Evolutionary conservation across 2,888 invertebrate species (phyloP), one percentile per base, ranked within the genome.

Genomic region (Diaperis boleti): DNA sequence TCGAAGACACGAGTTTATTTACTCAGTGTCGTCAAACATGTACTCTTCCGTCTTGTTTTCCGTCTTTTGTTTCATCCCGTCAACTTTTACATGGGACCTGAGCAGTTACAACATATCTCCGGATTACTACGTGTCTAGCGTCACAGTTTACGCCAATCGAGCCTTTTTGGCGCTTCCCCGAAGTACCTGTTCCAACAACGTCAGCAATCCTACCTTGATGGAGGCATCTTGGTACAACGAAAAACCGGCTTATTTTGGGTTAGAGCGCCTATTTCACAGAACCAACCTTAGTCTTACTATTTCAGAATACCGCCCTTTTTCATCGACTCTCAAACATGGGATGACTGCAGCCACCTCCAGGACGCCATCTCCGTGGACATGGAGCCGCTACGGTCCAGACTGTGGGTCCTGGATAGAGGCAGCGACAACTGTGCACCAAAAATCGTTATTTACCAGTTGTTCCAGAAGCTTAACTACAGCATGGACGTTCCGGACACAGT

Each of bases 361-460:
- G 81, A 82, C 26, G 80, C 78, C 2, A 74, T 81, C 10, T 79
- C 79, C 2, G 52, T 83, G 18, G 82, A 81, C 35, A 65, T 81
- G n/a, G 83, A 84, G 61, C 62, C 64, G 8, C 65, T 65, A 26
- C 76, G 76, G 26, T 79, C 81, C 10, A 78, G 82, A 65, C 72
- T 84, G 11, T 84, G 84, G 83, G 73, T 83, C 42, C 69, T 84
- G 63, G 84, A 84, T 65, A 76, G 75, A 52, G 82, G 83, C 2
- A 77, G 74, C 35, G 57, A 64, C 10, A 65, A 71, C 14, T 83
- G 83, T 66, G 60, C 70, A 0, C 78, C 82, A 3, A 83, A 83
- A 75, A 71, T 84, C 4, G 61, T 83, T 1, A 71, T 82, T 17
- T 82, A 79, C 63, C 82, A 81, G 69, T 69, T 83, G 15, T 73